Percentiles rank a stretch among this genome's conserved stretches.
Conservation (phyloP, 2,888 invertebrate species). For the Plagodis pulveraria region DNA sequence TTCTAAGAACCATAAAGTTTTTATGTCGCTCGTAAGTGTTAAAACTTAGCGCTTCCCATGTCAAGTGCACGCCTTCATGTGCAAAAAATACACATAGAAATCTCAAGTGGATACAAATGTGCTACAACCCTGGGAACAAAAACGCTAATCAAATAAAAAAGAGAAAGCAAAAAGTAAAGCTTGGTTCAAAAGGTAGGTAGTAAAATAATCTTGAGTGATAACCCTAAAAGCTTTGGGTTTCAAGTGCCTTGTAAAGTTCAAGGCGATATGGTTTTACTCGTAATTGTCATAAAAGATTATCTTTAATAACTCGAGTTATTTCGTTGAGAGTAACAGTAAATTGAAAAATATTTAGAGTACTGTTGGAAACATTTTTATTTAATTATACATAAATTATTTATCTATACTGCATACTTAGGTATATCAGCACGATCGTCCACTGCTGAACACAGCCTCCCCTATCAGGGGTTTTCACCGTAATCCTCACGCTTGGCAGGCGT, state of each 20-base stretch:
- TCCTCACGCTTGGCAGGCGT: no score
- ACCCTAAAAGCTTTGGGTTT: conserved; percentile 75
- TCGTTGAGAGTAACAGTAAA: not conserved
- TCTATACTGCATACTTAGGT: no score
- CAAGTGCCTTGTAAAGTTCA: conserved; percentile 66
- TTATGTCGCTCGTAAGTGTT: conserved; percentile 27
- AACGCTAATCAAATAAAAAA: conserved; percentile 48
- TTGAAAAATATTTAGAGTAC: no score
- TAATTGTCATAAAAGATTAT: conserved; percentile 46
- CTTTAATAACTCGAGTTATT: conserved; percentile 21
- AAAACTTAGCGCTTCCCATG: not conserved
- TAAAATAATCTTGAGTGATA: conserved; percentile 75
- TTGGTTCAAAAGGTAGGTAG: conserved; percentile 68
- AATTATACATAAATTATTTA: no score
- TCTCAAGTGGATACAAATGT: conserved; percentile 55
- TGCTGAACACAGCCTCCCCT: no score
- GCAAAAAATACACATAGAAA: conserved; percentile 47
- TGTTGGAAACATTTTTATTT: no score
- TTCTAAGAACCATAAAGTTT: conserved; percentile 2
- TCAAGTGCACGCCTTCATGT: conserved; percentile 13
- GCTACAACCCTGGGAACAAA: conserved; percentile 55
- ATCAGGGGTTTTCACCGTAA: no score
- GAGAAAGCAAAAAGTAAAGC: conserved; percentile 40
- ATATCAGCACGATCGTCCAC: no score
- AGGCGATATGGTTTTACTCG: conserved; percentile 47